Percentiles rank a stretch among this genome's conserved stretches.
These are phyloP conservation scores for Syrphus vitripennis DNA, from an alignment of 2,888 invertebrate genomes.

Conservation along the genomic window DNA sequence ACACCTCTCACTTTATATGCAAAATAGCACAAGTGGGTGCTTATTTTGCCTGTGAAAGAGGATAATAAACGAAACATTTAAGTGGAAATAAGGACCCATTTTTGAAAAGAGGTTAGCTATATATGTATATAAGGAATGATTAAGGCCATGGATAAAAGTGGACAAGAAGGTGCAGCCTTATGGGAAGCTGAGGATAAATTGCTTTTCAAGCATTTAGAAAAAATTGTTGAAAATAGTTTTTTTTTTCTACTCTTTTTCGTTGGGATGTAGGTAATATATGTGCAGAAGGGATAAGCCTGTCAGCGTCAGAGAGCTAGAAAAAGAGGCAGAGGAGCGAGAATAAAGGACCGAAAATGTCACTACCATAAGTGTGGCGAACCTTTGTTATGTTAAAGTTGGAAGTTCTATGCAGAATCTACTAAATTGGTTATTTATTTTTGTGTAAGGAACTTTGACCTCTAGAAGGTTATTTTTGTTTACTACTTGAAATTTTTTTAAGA, in stretches of 20 bases:
- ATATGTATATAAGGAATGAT: slow-evolving; percentile 39
- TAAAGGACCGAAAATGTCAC: slow-evolving; percentile 18
- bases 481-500: not conserved
- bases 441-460: not conserved
- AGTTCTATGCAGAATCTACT: not conserved
- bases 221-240: slow-evolving; percentile 36
- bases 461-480: not conserved
- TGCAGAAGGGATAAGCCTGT: not conserved
- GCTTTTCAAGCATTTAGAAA: slow-evolving; percentile 60
- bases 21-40: slow-evolving; percentile 51
- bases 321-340: not conserved
- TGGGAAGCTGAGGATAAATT: slow-evolving; percentile 52
- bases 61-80: slow-evolving; percentile 60
- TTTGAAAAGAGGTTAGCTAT: slow-evolving; percentile 29
- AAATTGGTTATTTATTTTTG: not conserved
- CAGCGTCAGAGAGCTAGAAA: no score
- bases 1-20: slow-evolving; percentile 59
- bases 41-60: slow-evolving; percentile 52
- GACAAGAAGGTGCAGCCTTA: slow-evolving; percentile 31
- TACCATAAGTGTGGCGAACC: slow-evolving; percentile 33
- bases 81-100: slow-evolving; percentile 40
- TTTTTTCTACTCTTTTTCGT: not conserved
- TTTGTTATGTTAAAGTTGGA: slow-evolving; percentile 9
- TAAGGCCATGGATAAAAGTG: slow-evolving; percentile 55
- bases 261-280: not conserved